Conservation (phyloP, 2,113 vertebrate species). For the Thamnaconus septentrionalis region DNA sequence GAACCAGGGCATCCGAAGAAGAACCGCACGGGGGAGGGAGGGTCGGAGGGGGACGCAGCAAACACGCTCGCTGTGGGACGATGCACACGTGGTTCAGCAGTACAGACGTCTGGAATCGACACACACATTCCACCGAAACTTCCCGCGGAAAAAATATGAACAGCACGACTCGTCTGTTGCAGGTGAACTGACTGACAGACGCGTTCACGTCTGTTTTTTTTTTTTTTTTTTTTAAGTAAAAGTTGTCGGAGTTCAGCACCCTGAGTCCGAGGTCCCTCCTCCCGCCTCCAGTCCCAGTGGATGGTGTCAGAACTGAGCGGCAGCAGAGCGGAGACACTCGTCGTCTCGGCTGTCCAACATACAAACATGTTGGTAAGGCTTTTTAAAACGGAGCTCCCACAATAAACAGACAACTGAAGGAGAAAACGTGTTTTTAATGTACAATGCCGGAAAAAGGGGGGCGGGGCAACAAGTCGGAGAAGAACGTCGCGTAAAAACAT, state of each 20-base stretch:
- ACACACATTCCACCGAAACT: conserved; percentile 36
- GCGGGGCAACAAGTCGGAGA: conserved; percentile 27
- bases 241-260: conserved; percentile 1
- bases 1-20: conserved; percentile 33
- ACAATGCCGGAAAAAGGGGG: conserved; percentile 38
- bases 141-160: conserved; percentile 43
- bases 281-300: conserved; percentile 51
- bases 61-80: neutral
- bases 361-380: conserved; percentile 69
- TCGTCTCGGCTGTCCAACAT: conserved; percentile 24
- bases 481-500: conserved; percentile 47
- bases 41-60: neutral
- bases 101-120: conserved; percentile 43
- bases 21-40: conserved; percentile 10
- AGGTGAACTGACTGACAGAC: conserved; percentile 27
- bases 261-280: neutral
- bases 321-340: conserved; percentile 3
- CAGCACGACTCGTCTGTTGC: conserved; percentile 22
- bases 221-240: conserved; percentile 4
- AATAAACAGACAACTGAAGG: conserved; percentile 26
- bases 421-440: conserved; percentile 34
- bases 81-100: conserved; percentile 39
- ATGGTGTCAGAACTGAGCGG: conserved; percentile 31
- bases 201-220: conserved; percentile 17
- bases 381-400: conserved; percentile 70